Base-by-base conservation (phyloP, 2,113 vertebrate species). In the Zosterops borbonicus region DNA sequence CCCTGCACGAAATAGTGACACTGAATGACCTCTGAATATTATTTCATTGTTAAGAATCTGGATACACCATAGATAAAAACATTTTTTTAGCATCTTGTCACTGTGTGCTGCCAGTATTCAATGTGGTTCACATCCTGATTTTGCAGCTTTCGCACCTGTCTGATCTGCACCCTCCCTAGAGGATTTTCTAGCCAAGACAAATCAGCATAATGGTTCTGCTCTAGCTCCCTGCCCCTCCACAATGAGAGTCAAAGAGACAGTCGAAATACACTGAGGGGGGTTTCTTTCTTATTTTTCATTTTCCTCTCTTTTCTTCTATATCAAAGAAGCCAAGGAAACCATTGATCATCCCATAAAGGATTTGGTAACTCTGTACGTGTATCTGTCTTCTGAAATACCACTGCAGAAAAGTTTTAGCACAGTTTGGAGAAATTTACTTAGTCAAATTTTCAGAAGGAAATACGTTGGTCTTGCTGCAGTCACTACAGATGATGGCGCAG, bases 181-280 rank as follows among this genome's bases (percentile, higher is more conserved):
- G 47, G 20, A 71, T 69, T 68, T 96, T 39, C 58, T 58, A 85
- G 62, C 44, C 62, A 62, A 91, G 44, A 58, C 31, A 65, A 87
- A 80, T 33, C 18, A 69, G 16, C 23, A 12, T 24, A 42, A 62
- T 5, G 1, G 33, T 44, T 82, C 46, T 84, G 23, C 37, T 71
- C 15, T 47, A 77, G 14, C 42, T 74, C 9, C 14, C 62, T 81
- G 9, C 8, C 12, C 27, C 52, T 83, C 29, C 73, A 19, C 33
- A 68, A 7, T 14, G 39, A 70, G 10, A 80, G 24, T 16, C 29
- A 63, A 16, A 59, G 25, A 92, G 5, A 71, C 24, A 60, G 24
- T 29, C 42, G 90, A 80, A 77, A 93, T 25, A 39, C 14, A 58
- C 17, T 25, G 8, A 0, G 1, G 1, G 0, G 16, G 5, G 4